Conservation (phyloP, 1,140 invertebrate species). For the Oreohelix idahoensis region DNA sequence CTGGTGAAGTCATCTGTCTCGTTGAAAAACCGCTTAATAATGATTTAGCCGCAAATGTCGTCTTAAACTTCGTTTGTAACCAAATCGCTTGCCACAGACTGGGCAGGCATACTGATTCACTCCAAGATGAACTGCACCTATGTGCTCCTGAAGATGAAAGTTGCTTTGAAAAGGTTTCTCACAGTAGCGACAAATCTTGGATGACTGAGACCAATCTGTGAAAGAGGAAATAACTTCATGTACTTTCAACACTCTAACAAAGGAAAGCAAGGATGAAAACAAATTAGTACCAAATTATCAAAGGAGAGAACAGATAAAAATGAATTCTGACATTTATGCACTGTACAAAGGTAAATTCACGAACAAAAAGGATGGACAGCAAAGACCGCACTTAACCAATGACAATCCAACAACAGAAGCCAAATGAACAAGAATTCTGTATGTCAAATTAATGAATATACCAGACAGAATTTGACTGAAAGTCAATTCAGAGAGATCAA, state of each 20-base stretch:
- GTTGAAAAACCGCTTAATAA: too few species aligned
- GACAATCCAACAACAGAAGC: too few species aligned
- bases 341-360: too few species aligned
- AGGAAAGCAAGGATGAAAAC: not conserved
- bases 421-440: too few species aligned
- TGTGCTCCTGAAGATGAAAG: slow-evolving; percentile 28
- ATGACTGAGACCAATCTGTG: slow-evolving; percentile 24
- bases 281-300: not conserved
- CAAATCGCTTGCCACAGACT: slow-evolving; percentile 16
- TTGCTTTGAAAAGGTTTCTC: slow-evolving; percentile 29
- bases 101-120: slow-evolving; percentile 17
- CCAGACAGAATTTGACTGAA: too few species aligned
- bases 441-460: too few species aligned
- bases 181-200: slow-evolving; percentile 8
- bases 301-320: too few species aligned
- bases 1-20: too few species aligned
- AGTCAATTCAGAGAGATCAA: too few species aligned
- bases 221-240: slow-evolving; percentile 29
- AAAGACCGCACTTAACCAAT: too few species aligned
- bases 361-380: too few species aligned
- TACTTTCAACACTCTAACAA: not conserved
- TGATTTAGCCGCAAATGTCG: slow-evolving; percentile 11
- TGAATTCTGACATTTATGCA: too few species aligned
- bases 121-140: slow-evolving; percentile 16
- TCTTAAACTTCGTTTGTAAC: slow-evolving; percentile 25